phyloP scores from a whole-genome alignment of 2,888 invertebrate genomes.

The Hoplodrina blanda region DNA sequence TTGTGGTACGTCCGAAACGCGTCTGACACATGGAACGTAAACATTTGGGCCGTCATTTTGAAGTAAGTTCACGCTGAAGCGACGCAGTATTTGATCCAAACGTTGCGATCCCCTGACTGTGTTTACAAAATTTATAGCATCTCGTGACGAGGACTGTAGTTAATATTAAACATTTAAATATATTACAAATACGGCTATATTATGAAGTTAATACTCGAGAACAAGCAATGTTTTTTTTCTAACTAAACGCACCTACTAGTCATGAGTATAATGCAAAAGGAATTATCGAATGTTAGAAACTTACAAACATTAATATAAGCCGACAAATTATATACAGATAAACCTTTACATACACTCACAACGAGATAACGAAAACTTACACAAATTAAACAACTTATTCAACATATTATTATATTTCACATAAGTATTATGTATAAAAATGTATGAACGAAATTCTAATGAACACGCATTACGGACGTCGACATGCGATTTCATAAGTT shows the following conservation, averaged over 20 bases:
- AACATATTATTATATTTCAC: constrained; percentile 45
- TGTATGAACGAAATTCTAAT: constrained; percentile 39
- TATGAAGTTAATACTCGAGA: constrained; percentile 43
- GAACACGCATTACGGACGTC: constrained; percentile 12
- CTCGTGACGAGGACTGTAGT: background rate
- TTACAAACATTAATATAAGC: constrained; percentile 35
- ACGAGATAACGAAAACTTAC: constrained; percentile 48
- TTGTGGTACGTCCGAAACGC: too few relatives aligned
- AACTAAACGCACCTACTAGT: constrained; percentile 55
- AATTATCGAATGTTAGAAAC: constrained; percentile 35
- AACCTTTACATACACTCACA: constrained; percentile 43
- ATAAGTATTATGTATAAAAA: constrained; percentile 37
- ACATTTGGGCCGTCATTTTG: too few relatives aligned
- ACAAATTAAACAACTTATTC: constrained; percentile 58
- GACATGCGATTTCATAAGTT: constrained; percentile 13
- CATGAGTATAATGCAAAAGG: constrained; percentile 37
- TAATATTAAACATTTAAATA: constrained; percentile 45
- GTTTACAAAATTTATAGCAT: too few relatives aligned
- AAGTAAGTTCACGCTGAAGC: too few relatives aligned
- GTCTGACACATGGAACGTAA: too few relatives aligned
- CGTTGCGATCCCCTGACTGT: too few relatives aligned
- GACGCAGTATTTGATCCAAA: too few relatives aligned
- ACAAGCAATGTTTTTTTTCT: constrained; percentile 45
- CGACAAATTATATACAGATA: constrained; percentile 62
- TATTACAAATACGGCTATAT: constrained; percentile 41